These are phyloP conservation scores for Semibalanus balanoides DNA, from an alignment of 1,140 invertebrate species.

Conservation along the genomic window DNA sequence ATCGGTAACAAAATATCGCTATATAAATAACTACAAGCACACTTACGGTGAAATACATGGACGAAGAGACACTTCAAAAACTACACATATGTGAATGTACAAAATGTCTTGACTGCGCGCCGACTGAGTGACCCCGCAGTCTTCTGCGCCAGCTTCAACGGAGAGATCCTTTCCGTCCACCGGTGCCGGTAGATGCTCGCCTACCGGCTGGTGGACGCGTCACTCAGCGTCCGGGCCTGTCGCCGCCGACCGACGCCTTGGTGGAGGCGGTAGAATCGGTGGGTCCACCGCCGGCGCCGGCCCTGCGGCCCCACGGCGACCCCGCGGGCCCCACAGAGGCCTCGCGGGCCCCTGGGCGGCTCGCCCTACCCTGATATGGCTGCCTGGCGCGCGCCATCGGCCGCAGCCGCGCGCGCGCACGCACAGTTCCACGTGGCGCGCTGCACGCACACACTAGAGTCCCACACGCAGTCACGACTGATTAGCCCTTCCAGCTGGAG, in stretches of 20 bases:
- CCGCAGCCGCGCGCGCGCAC: not conserved
- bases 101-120: not conserved
- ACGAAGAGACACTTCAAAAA: not conserved
- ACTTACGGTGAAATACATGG: not conserved
- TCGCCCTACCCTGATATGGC: not conserved
- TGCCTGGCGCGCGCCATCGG: no score
- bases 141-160: not conserved
- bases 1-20: not conserved
- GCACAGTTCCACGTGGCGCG: not conserved
- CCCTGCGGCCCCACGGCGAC: no score
- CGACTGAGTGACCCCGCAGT: not conserved
- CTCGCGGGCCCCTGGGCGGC: no score
- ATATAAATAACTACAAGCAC: not conserved
- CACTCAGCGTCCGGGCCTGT: no score
- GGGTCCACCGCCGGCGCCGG: no score
- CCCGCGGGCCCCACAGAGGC: not conserved
- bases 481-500: not conserved
- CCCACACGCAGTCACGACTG: not conserved
- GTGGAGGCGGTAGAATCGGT: no score
- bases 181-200: not conserved
- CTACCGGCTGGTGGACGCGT: not conserved
- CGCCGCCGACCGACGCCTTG: no score
- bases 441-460: not conserved
- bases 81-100: not conserved
- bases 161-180: not conserved